A percentile compares a stretch with the other conserved stretches of the same genome.
Conservation (phyloP, 2,888 invertebrate genomes). For the Lumbricus terrestris region DNA sequence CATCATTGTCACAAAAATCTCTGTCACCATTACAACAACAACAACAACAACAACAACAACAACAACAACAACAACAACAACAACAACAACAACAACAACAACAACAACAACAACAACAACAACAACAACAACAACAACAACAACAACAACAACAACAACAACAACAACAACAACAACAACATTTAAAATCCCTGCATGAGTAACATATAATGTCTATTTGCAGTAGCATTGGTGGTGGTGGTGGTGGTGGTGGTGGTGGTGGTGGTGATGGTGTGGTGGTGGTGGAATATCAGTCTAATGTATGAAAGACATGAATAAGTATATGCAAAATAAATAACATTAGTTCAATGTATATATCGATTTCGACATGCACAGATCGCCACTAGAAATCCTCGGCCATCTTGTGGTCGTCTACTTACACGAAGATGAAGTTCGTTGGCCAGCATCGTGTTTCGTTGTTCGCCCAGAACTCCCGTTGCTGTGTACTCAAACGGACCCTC, state of each 20-base stretch:
- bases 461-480: not conserved
- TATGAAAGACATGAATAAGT: too few species aligned
- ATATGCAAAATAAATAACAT: too few species aligned
- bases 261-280: too few species aligned
- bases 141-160: not conserved
- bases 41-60: not conserved
- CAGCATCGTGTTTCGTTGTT: not conserved
- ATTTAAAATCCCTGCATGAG: too few species aligned
- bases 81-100: too few species aligned
- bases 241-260: too few species aligned
- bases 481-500: not conserved
- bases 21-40: not conserved
- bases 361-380: not conserved
- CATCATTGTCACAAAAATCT: not conserved
- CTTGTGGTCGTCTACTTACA: not conserved
- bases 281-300: too few species aligned
- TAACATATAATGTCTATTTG: too few species aligned
- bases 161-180: not conserved
- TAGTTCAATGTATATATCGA: not conserved
- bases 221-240: too few species aligned
- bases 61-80: not conserved
- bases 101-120: too few species aligned
- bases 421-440: not conserved
- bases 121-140: not conserved
- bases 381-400: not conserved